A percentile compares a stretch with the other conserved stretches of the same genome.
These are phyloP conservation scores for Nerophis ophidion DNA, from an alignment of 2,113 vertebrate genomes.

Conservation along the genomic window DNA sequence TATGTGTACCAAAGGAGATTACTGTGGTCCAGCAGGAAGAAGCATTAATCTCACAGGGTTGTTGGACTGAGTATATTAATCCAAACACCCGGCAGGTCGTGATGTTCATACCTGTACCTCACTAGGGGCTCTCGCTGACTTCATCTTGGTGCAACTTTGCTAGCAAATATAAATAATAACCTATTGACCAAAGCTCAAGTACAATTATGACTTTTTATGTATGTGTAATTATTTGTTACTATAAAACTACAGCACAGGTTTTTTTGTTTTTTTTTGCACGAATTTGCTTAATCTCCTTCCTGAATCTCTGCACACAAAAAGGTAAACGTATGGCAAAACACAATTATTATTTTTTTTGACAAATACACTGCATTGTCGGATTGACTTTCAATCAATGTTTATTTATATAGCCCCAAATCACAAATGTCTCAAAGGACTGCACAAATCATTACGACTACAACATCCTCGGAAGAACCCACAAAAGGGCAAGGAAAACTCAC, in stretches of 20 bases:
- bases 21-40: conserved; percentile 37
- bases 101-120: conserved; percentile 36
- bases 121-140: conserved; percentile 13
- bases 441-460: too few species aligned
- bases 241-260: too few species aligned
- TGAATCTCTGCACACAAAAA: too few species aligned
- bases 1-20: conserved; percentile 46
- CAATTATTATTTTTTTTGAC: too few species aligned
- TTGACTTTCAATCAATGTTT: too few species aligned
- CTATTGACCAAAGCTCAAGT: not conserved
- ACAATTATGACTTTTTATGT: not conserved
- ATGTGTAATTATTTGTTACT: not conserved
- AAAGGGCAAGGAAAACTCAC: too few species aligned
- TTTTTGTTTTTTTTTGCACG: not conserved
- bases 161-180: conserved; percentile 21
- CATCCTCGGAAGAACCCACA: too few species aligned
- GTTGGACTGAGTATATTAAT: conserved; percentile 37
- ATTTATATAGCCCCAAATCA: too few species aligned
- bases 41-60: conserved; percentile 31
- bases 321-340: too few species aligned
- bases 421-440: too few species aligned
- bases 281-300: too few species aligned
- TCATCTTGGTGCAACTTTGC: conserved; percentile 8
- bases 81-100: conserved; percentile 20
- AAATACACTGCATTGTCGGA: too few species aligned